A percentile compares a stretch with the other conserved stretches of the same genome.
Evolutionary conservation across 2,113 vertebrate species (phyloP).

Genomic region (Sprattus sprattus): DNA sequence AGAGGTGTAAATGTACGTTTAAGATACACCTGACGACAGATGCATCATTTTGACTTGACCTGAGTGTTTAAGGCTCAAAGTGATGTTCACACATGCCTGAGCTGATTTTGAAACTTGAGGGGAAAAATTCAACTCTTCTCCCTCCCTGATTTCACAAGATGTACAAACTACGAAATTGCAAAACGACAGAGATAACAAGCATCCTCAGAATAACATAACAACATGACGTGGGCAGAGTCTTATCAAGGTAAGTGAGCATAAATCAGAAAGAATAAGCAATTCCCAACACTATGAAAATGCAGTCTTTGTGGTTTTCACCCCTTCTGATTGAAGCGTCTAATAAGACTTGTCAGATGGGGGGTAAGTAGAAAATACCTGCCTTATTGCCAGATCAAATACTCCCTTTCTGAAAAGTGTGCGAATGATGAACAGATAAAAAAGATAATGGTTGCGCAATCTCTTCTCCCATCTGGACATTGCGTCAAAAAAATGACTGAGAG

Average conservation of each 20-base stretch:
- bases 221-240: neutral
- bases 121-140: neutral
- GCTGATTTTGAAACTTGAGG: neutral
- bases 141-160: slow-evolving; percentile 4
- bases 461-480: neutral
- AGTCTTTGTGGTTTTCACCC: neutral
- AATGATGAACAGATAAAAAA: neutral
- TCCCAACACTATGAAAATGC: neutral
- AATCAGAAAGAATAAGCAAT: neutral
- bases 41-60: neutral
- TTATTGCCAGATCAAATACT: neutral
- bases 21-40: neutral
- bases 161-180: neutral
- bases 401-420: neutral
- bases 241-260: neutral
- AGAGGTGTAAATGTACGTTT: neutral
- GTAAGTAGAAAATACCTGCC: neutral
- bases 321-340: neutral
- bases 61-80: neutral
- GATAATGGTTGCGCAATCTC: neutral
- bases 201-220: neutral
- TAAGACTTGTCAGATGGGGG: neutral
- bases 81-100: neutral
- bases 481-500: neutral
- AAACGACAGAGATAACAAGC: neutral